Evolutionary conservation across 2,113 vertebrate species (phyloP).

Genomic region (Terrapene triunguis): DNA sequence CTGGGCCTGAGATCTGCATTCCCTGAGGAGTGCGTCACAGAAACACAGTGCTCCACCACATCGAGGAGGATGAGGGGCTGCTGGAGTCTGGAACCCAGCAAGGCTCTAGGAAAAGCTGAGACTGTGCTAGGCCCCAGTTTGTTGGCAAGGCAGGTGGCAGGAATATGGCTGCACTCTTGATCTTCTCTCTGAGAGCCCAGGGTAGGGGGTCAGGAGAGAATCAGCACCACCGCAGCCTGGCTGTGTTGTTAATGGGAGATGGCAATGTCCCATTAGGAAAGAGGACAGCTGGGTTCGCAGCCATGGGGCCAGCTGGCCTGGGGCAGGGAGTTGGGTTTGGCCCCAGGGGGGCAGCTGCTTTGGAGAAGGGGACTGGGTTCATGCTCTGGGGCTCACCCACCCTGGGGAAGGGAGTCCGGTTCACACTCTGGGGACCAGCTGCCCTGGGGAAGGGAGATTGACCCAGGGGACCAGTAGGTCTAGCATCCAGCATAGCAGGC

Average conservation of each 20-base stretch:
- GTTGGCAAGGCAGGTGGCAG: background rate
- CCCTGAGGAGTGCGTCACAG: background rate
- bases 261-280: slow-evolving; percentile 60
- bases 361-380: slow-evolving; percentile 63
- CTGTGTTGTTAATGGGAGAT: slow-evolving; percentile 11
- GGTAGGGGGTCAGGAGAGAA: background rate
- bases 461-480: slow-evolving; percentile 27
- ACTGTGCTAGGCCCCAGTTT: background rate
- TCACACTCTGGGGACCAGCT: slow-evolving; percentile 60
- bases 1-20: background rate
- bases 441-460: slow-evolving; percentile 58
- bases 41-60: background rate
- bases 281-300: slow-evolving; percentile 58
- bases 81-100: background rate
- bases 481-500: background rate
- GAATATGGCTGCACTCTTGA: background rate
- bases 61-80: background rate
- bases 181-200: no score
- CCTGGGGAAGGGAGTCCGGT: slow-evolving; percentile 63
- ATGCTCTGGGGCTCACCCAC: slow-evolving; percentile 54
- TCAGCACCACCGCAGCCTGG: background rate
- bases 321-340: slow-evolving; percentile 11
- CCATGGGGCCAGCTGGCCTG: slow-evolving; percentile 9
- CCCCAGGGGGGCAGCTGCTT: slow-evolving; percentile 58
- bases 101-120: background rate